phyloP scores from a whole-genome alignment of 2,113 vertebrate species.

The Oxygymnocypris stewartii region DNA sequence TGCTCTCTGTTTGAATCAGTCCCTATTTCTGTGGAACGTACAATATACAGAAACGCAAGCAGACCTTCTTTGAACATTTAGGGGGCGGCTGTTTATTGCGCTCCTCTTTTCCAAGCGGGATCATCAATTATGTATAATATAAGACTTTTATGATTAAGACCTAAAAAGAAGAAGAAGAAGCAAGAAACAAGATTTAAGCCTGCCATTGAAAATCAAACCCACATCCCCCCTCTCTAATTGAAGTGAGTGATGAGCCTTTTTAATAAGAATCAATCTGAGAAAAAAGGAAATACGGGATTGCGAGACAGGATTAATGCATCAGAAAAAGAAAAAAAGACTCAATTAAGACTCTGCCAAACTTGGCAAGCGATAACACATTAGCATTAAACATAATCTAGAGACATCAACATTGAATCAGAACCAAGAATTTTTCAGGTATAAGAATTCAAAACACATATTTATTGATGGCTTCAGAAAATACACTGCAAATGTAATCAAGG shows the following conservation, averaged over 20 bases:
- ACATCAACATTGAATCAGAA: background rate
- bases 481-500: conserved; percentile 37
- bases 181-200: conserved; percentile 47
- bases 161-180: conserved; percentile 45
- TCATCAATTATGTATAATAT: conserved; percentile 68
- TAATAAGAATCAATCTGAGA: conserved; percentile 64
- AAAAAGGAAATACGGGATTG: conserved; percentile 46
- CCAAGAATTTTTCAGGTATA: conserved; percentile 7
- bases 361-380: background rate
- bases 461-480: conserved; percentile 36
- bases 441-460: conserved; percentile 3
- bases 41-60: conserved; percentile 53
- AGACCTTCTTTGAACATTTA: conserved; percentile 60
- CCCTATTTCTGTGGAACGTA: conserved; percentile 49
- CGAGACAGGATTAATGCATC: conserved; percentile 35
- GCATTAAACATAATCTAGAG: conserved; percentile 1
- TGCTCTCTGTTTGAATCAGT: conserved; percentile 32
- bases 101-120: conserved; percentile 48
- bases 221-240: conserved; percentile 54
- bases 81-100: conserved; percentile 26
- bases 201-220: conserved; percentile 48
- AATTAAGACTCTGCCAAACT: conserved; percentile 14
- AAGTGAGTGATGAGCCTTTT: conserved; percentile 54
- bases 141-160: conserved; percentile 62
- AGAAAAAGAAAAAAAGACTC: conserved; percentile 8